Evolutionary conservation across 2,113 vertebrate species (phyloP), one percentile per base, ranked within the genome.

Genomic region (Python bivittatus): DNA sequence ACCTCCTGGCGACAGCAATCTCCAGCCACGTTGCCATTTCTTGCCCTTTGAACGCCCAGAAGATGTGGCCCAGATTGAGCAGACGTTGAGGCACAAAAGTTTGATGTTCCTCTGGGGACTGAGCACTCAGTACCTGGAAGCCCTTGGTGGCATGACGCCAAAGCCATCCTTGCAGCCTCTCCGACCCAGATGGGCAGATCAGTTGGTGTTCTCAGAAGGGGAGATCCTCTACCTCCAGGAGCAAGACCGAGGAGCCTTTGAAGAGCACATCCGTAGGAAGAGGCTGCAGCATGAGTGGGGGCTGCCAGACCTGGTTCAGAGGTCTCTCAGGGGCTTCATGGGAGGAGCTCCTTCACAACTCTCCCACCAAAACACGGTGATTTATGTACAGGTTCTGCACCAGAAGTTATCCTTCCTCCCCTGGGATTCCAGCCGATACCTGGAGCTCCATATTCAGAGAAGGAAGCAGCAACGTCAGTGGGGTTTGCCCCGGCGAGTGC

Each of bases 391-490:
- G 5, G 10, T 90, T 53, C 17, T 27, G 38, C n/a, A 4, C 9
- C 48, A 22, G 33, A 33, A 93, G 6, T 22, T 89, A 12, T 1
- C 11, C 0, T 85, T 93, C 88, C 48, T 94, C 29, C 6, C 52
- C 10, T 1, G 6, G 27, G 10, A 10, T 1, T 29, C 9, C 9
- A 33, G 44, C 61, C 61, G 15, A 0, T 5, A 11, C 25, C 64
- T 94, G 29, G 93, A 94, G 92, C 58, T 13, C 60, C 90, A 94
- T 52, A 6, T 86, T 8, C 60, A 23, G 29, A 91, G 90, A 53
- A 85, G 27, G 92, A 93, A 22, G 3, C 42, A 53, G 29, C 89
- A 93, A 13, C 61, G n/a, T 15, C 68, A 29, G 11, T 93, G 85
- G 68, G 87, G 92, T 6, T 22, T 94, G 84, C 92, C 93, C 22